These are phyloP conservation scores for Koerneria pararmatus DNA, from an alignment of 2,888 invertebrate species.

Conservation along the genomic window DNA sequence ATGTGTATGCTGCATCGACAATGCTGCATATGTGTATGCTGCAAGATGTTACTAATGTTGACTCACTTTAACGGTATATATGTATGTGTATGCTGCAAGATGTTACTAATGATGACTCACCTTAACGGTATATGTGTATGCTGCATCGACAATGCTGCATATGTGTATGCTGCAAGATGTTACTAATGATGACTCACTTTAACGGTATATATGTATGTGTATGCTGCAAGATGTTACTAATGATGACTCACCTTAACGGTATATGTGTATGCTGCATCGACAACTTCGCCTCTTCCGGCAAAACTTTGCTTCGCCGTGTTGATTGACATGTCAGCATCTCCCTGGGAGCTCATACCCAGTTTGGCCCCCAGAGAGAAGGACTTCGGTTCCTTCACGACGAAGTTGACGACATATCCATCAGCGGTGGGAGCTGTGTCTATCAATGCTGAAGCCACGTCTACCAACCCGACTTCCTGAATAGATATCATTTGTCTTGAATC, in stretches of 20 bases:
- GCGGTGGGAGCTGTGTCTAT: slow-evolving; percentile 78
- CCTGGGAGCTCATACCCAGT: slow-evolving; percentile 51
- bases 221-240: too few species aligned
- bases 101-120: not conserved
- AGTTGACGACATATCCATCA: slow-evolving; percentile 71
- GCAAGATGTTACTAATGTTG: slow-evolving; percentile 23
- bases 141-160: too few species aligned
- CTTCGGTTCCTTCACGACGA: slow-evolving; percentile 75
- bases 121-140: too few species aligned
- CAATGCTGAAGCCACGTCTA: slow-evolving; percentile 77
- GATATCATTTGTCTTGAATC: too few species aligned
- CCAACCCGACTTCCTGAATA: slow-evolving; percentile 71
- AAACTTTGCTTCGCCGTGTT: slow-evolving; percentile 42
- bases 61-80: too few species aligned
- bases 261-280: slow-evolving; percentile 47
- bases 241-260: slow-evolving; percentile 34
- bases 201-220: too few species aligned
- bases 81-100: too few species aligned
- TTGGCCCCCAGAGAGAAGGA: slow-evolving; percentile 47
- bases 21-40: slow-evolving; percentile 47
- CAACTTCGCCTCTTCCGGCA: slow-evolving; percentile 49
- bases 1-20: too few species aligned
- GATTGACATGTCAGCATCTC: slow-evolving; percentile 49
- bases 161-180: slow-evolving; percentile 47
- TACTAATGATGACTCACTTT: not conserved